Conservation (phyloP, 2,888 invertebrate species). For the Acronicta psi region DNA sequence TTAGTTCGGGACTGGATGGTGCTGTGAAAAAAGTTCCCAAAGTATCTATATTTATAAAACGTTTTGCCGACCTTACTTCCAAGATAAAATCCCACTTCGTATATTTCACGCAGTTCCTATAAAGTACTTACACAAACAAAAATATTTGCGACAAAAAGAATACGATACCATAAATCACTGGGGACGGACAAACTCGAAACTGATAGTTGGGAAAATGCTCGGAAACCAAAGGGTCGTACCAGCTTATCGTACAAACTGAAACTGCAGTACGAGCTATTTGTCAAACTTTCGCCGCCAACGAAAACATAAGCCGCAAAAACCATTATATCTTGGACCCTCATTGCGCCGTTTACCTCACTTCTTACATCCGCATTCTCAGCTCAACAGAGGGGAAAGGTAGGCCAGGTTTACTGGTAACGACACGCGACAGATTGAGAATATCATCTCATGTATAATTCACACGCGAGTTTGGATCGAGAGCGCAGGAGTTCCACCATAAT, state of each 20-base stretch:
- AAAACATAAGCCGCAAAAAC: slow-evolving; percentile 72
- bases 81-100: slow-evolving; percentile 31
- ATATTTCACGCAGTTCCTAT: slow-evolving; percentile 43
- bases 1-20: too few relatives aligned
- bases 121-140: slow-evolving; percentile 56
- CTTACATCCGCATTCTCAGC: not conserved
- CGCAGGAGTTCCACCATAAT: slow-evolving; percentile 69
- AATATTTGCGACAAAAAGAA: slow-evolving; percentile 62
- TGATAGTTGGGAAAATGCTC: slow-evolving; percentile 69
- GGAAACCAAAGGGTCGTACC: slow-evolving; percentile 69
- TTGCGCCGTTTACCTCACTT: slow-evolving; percentile 1
- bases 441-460: slow-evolving; percentile 85
- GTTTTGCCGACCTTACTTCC: slow-evolving; percentile 22
- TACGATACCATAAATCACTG: slow-evolving; percentile 69
- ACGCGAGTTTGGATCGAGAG: slow-evolving; percentile 74
- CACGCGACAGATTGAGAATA: slow-evolving; percentile 80
- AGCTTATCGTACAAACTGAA: slow-evolving; percentile 76
- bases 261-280: slow-evolving; percentile 79
- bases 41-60: slow-evolving; percentile 32
- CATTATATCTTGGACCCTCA: slow-evolving; percentile 57
- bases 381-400: slow-evolving; percentile 37
- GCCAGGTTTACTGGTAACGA: slow-evolving; percentile 65
- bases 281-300: slow-evolving; percentile 78
- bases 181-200: slow-evolving; percentile 64
- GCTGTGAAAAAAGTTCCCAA: too few relatives aligned